Percentiles rank a stretch among this genome's conserved stretches.
phyloP scores from a whole-genome alignment of 2,888 invertebrate genomes.

The Syrphus vitripennis region DNA sequence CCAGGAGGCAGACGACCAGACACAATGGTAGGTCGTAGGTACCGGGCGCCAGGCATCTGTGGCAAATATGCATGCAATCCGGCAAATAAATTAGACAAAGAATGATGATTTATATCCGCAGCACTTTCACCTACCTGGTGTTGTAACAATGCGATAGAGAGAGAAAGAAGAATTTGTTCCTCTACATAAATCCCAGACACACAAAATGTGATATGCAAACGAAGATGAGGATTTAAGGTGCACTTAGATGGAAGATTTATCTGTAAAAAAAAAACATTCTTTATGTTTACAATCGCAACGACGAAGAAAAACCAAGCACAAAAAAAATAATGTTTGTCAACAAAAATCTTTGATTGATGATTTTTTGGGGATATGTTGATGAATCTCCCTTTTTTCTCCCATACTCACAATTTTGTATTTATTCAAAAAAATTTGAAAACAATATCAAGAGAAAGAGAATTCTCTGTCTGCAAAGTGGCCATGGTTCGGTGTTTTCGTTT shows the following conservation, averaged over 20 bases:
- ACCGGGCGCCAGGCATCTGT: conserved; percentile 57
- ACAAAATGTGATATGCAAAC: conserved; percentile 60
- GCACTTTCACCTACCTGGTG: conserved; percentile 63
- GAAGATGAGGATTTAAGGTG: conserved; percentile 19
- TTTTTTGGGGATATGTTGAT: conserved; percentile 45
- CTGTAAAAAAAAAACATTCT: conserved; percentile 54
- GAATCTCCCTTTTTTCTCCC: not conserved
- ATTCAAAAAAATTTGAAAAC: not conserved
- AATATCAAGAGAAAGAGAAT: no score
- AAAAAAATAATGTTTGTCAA: conserved; percentile 63
- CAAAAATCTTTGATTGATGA: conserved; percentile 63
- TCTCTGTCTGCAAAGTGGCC: not conserved
- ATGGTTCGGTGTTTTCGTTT: no score
- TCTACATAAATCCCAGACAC: conserved; percentile 31
- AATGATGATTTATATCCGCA: conserved; percentile 62
- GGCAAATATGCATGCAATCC: conserved; percentile 61
- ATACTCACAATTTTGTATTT: not conserved
- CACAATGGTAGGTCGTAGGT: not conserved
- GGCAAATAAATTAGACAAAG: conserved; percentile 54
- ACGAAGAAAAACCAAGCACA: not conserved
- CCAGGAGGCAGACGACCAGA: conserved; percentile 5
- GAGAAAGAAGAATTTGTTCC: not conserved
- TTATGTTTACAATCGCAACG: conserved; percentile 50
- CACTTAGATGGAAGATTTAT: conserved; percentile 58
- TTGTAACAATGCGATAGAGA: not conserved